Percentiles rank a stretch among this genome's conserved stretches.
Conservation (phyloP, 2,888 invertebrate genomes). For the Onchidella celtica region DNA sequence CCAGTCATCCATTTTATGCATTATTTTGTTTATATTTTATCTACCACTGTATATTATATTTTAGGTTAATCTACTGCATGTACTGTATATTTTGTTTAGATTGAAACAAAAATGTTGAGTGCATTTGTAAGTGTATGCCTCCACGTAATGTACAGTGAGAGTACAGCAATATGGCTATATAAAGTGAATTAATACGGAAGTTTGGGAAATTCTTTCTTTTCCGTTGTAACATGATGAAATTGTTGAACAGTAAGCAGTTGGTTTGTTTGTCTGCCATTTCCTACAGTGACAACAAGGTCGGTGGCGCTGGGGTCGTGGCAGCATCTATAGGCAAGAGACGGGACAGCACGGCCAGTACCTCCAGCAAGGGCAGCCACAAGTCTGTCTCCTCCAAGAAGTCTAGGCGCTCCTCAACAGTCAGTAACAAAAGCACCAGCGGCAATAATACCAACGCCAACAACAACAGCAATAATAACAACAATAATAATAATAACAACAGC, state of each 20-base stretch:
- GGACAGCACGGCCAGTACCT: slow-evolving; percentile 59
- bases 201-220: no score
- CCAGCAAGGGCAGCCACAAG: slow-evolving; percentile 68
- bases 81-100: no score
- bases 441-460: no score
- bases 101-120: no score
- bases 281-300: slow-evolving; percentile 20
- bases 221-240: no score
- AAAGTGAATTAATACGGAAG: no score
- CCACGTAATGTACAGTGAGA: no score
- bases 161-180: no score
- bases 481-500: slow-evolving; percentile 17
- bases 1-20: not conserved
- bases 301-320: not conserved
- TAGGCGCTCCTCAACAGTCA: slow-evolving; percentile 39
- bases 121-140: no score
- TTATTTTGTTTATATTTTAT: not conserved
- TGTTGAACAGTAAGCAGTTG: no score
- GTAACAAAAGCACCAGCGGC: slow-evolving; percentile 27
- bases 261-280: no score
- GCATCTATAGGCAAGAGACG: slow-evolving; percentile 48
- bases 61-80: no score
- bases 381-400: slow-evolving; percentile 50
- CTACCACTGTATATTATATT: not conserved
- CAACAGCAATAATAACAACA: slow-evolving; percentile 16